These are phyloP conservation scores for Ochropleura leucogaster DNA, from an alignment of 2,888 invertebrate genomes.

Conservation along the genomic window DNA sequence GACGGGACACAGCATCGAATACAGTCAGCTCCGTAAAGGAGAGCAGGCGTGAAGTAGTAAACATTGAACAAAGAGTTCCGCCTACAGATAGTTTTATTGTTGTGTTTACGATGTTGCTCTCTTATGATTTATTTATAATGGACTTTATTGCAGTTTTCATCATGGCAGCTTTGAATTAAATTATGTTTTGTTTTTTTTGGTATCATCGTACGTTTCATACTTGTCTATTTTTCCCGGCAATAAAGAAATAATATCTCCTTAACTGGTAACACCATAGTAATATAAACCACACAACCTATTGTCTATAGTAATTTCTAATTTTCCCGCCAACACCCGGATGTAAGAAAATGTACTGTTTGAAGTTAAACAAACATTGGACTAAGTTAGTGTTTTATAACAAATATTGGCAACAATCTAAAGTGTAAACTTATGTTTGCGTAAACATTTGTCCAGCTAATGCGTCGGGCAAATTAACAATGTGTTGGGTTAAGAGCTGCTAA, in stretches of 20 bases:
- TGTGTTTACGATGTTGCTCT: constrained; percentile 42
- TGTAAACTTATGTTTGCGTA: constrained; percentile 48
- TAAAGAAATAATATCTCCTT: not conserved
- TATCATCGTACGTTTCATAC: not conserved
- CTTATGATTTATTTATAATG: constrained; percentile 37
- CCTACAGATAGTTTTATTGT: constrained; percentile 28
- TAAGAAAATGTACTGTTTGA: constrained; percentile 47
- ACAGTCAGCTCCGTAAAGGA: constrained; percentile 1
- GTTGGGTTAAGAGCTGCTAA: constrained; percentile 43
- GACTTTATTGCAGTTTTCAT: constrained; percentile 30
- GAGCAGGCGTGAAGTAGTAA: constrained; percentile 39
- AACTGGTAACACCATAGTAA: constrained; percentile 16
- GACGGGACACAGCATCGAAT: not conserved
- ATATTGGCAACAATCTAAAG: constrained; percentile 56
- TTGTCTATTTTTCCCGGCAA: not conserved
- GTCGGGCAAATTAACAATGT: constrained; percentile 56
- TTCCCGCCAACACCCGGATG: constrained; percentile 46
- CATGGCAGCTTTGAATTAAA: constrained; percentile 11
- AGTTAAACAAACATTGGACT: constrained; percentile 51
- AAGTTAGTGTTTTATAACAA: constrained; percentile 54
- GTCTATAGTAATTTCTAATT: constrained; percentile 13
- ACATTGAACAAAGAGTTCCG: constrained; percentile 43
- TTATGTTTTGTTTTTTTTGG: not conserved
- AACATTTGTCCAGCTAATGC: constrained; percentile 63
- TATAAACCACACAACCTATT: not conserved